Percentiles rank a stretch among this genome's conserved stretches.
Conservation (phyloP, 2,888 invertebrate species). For the Nemurella pictetii region DNA sequence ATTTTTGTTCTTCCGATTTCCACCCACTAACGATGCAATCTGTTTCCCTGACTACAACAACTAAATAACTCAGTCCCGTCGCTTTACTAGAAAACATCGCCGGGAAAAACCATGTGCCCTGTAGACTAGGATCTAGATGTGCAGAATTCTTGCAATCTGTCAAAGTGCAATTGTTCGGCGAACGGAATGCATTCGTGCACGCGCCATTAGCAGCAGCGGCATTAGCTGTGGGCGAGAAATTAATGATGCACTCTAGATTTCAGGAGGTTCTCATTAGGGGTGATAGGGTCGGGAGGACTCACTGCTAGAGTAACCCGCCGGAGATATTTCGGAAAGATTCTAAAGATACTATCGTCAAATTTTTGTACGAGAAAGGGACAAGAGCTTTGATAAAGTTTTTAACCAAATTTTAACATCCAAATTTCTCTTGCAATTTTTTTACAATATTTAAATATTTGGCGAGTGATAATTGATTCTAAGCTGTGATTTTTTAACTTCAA, state of each 20-base stretch:
- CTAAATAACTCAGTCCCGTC: neutral
- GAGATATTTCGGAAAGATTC: neutral
- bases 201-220: neutral
- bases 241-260: neutral
- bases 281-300: neutral
- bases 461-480: too few relatives aligned
- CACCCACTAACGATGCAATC: neutral
- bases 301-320: too few relatives aligned
- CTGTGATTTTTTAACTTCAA: too few relatives aligned
- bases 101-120: too few relatives aligned
- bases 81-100: neutral
- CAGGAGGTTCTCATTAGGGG: neutral
- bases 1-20: neutral
- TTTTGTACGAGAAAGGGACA: too few relatives aligned
- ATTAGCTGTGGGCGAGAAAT: neutral
- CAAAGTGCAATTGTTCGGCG: neutral
- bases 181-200: neutral
- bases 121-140: neutral
- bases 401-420: too few relatives aligned
- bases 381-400: too few relatives aligned
- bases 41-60: neutral
- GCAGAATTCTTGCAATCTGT: neutral
- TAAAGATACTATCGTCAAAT: too few relatives aligned
- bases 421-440: too few relatives aligned
- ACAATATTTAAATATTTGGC: too few relatives aligned